These are phyloP conservation scores for Rhombomys opimus DNA, from an alignment of 2,113 vertebrate genomes.

Conservation along the genomic window DNA sequence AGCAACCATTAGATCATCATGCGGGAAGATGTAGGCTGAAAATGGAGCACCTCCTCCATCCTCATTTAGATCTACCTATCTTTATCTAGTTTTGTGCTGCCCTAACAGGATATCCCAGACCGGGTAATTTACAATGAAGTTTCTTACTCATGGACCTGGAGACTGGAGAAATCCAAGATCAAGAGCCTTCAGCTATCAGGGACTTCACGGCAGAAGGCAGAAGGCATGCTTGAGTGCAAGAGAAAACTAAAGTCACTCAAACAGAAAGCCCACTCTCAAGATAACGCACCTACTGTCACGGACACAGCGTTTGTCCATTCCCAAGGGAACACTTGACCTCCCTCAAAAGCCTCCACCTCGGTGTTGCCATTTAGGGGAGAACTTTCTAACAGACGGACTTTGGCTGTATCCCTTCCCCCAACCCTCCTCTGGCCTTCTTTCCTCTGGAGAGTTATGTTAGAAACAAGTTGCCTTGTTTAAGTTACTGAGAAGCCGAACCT, in stretches of 20 bases:
- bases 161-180: neutral
- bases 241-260: neutral
- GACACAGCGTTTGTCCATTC: neutral
- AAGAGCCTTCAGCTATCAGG: neutral
- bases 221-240: neutral
- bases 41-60: neutral
- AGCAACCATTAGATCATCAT: neutral
- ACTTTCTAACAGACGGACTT: neutral
- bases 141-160: neutral
- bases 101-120: neutral
- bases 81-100: neutral
- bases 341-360: neutral
- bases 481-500: neutral
- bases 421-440: neutral
- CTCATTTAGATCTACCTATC: neutral
- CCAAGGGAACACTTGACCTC: neutral
- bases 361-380: neutral
- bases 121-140: neutral
- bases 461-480: constrained; percentile 22
- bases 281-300: neutral
- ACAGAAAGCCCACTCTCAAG: neutral
- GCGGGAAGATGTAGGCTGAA: neutral
- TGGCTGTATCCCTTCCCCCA: neutral
- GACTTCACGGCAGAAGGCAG: neutral
- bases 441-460: neutral